A percentile compares a stretch with the other conserved stretches of the same genome.
Evolutionary conservation across 30 jellyfish, hydroid and myxozoan genomes (phyloP).

Genomic region (Cassiopea xamachana): DNA sequence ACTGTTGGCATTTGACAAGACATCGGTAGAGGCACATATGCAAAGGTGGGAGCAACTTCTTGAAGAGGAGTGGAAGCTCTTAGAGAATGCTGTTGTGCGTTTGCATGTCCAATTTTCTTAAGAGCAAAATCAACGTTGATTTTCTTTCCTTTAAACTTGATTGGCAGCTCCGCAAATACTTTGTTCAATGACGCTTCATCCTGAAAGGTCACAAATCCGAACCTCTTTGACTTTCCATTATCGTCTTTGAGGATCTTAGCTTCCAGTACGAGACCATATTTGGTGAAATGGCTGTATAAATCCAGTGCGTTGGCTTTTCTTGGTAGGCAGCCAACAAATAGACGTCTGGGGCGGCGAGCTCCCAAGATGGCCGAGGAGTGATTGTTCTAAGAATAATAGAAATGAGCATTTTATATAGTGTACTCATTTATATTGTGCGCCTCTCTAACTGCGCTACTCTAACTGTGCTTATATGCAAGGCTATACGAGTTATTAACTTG

Average conservation of each 20-base stretch:
- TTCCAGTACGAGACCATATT: slow-evolving; percentile 40
- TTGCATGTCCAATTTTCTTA: background rate
- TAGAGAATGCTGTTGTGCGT: too few relatives aligned
- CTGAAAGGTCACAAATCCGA: slow-evolving; percentile 49
- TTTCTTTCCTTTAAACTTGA: slow-evolving; percentile 40
- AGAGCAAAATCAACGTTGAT: slow-evolving; percentile 64
- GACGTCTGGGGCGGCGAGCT: slow-evolving; percentile 57
- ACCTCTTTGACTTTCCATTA: slow-evolving; percentile 51
- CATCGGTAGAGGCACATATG: background rate
- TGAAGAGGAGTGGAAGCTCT: too few relatives aligned
- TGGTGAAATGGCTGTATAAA: slow-evolving; percentile 33
- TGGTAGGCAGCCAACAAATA: slow-evolving; percentile 85
- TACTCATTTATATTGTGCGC: too few relatives aligned
- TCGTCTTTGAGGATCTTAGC: slow-evolving; percentile 54
- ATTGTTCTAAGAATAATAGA: slow-evolving; percentile 49
- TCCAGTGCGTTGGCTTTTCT: slow-evolving; percentile 61
- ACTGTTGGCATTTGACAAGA: background rate
- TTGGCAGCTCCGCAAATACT: slow-evolving; percentile 49
- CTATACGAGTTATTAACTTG: too few relatives aligned
- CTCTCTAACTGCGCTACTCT: too few relatives aligned
- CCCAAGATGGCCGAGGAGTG: slow-evolving; percentile 81
- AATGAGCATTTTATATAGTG: background rate
- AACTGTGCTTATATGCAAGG: too few relatives aligned
- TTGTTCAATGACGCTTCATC: slow-evolving; percentile 34
- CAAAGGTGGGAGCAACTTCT: too few relatives aligned